Conservation (phyloP, 2,113 vertebrate genomes). For the Nansenia antarctica region DNA sequence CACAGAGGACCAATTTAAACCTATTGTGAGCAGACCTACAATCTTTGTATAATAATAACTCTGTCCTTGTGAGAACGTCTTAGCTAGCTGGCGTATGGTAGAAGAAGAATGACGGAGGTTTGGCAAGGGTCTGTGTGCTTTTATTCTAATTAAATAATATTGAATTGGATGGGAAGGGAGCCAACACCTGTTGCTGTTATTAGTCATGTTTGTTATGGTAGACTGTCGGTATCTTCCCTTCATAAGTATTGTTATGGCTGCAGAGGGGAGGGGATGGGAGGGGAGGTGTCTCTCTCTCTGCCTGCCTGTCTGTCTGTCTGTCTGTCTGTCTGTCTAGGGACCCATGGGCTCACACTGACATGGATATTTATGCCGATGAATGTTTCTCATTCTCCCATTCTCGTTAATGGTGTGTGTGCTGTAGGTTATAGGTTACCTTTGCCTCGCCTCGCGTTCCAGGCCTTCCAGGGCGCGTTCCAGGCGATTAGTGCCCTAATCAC, state of each 20-base stretch:
- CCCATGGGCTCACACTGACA: not conserved
- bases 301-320: too few species aligned
- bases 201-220: slow-evolving; percentile 17
- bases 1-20: not conserved
- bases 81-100: not conserved
- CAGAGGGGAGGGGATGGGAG: not conserved
- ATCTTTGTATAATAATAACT: too few species aligned
- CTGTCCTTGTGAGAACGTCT: not conserved
- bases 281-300: too few species aligned
- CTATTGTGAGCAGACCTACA: too few species aligned
- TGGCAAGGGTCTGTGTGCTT: not conserved
- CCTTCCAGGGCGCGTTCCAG: too few species aligned
- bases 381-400: not conserved
- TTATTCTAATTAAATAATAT: not conserved
- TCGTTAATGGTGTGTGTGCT: too few species aligned
- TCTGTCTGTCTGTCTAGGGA: not conserved
- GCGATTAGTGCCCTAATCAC: too few species aligned
- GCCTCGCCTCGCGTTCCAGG: too few species aligned
- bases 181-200: slow-evolving; percentile 10
- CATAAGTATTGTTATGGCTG: not conserved
- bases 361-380: too few species aligned
- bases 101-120: not conserved
- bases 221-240: slow-evolving; percentile 8
- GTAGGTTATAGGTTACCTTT: too few species aligned
- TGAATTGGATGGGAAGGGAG: slow-evolving; percentile 2